phyloP scores from a whole-genome alignment of 2,113 vertebrate species.

The Leucopsar rothschildi region DNA sequence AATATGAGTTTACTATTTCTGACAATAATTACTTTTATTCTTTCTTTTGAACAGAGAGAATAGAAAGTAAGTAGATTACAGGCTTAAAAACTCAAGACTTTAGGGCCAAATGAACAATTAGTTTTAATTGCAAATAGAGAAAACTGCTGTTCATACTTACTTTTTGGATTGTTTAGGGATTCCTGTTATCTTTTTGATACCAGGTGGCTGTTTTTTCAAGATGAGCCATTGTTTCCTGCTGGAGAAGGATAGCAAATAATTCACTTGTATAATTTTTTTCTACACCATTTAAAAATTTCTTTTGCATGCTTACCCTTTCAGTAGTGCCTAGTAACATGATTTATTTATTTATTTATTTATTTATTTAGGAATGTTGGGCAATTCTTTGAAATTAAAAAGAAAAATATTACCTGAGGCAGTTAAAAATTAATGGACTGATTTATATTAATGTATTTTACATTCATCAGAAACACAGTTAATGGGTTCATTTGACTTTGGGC shows the following conservation, averaged over 20 bases:
- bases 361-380: not conserved
- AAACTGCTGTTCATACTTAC: not conserved
- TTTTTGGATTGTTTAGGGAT: not conserved
- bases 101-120: not conserved
- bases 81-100: not conserved
- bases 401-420: not conserved
- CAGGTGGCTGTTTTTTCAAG: not conserved
- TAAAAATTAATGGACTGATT: not conserved
- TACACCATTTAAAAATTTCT: not conserved
- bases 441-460: not conserved
- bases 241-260: conserved; percentile 28
- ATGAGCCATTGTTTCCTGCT: not conserved
- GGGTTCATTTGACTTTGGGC: not conserved
- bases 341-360: not conserved
- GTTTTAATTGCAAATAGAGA: not conserved
- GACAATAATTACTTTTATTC: conserved; percentile 43
- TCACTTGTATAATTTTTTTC: not conserved
- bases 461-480: not conserved
- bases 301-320: not conserved
- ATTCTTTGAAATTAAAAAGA: not conserved
- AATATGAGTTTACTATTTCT: conserved; percentile 59
- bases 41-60: not conserved
- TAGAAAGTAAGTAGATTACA: not conserved
- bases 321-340: not conserved
- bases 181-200: not conserved